Evolutionary conservation across 2,797 vertebrate genomes (phyloP), one percentile per base, ranked within the genome.

Genomic region (Luscinia luscinia): DNA sequence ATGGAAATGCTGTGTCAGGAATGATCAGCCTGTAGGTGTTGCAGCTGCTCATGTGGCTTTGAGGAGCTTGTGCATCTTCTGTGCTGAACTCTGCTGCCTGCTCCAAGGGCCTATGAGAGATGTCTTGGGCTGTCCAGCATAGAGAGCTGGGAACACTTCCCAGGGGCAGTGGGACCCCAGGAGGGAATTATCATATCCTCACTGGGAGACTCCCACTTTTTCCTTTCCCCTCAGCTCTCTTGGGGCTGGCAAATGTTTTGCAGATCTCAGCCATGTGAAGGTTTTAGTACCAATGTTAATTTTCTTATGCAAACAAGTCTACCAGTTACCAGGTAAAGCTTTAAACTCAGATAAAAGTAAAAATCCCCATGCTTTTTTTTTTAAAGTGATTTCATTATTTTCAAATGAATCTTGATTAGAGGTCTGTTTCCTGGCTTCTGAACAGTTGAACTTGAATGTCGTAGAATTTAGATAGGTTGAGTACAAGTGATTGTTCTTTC

Each of bases 131-230:
- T 89, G 43, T 19, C 14, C 40, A 41, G 15, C 2, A 2, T 19
- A 38, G 38, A 59, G 70, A 22, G 59, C 63, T 79, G 74, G 59
- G 51, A 43, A 9, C 51, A 49, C 28, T 28, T 90, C 30, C 38
- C 13, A 45, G 43, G 59, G 54, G 15, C 73, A 79, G 58, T 0
- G 0, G 66, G 45, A 57, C 38, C 32, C 28, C 3, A 0, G 32
- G 23, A 62, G 28, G 18, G 7, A 41, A 57, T 26, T 38, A 40
- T 38, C 23, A 10, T 17, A 20, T 48, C 48, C 36, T 55, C 14
- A 2, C 40, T 59, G 61, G 24, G 40, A 58, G 12, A 55, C 8
- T 81, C 34, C 72, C 15, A 18, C 64, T 19, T 9, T 45, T 36
- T 48, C 23, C 55, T 88, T 87, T 89, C 21, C 34, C 15, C 28